Percentiles rank a stretch among this genome's conserved stretches.
Evolutionary conservation across 1,140 invertebrate genomes (phyloP).

Genomic region (Neodiprion lecontei): DNA sequence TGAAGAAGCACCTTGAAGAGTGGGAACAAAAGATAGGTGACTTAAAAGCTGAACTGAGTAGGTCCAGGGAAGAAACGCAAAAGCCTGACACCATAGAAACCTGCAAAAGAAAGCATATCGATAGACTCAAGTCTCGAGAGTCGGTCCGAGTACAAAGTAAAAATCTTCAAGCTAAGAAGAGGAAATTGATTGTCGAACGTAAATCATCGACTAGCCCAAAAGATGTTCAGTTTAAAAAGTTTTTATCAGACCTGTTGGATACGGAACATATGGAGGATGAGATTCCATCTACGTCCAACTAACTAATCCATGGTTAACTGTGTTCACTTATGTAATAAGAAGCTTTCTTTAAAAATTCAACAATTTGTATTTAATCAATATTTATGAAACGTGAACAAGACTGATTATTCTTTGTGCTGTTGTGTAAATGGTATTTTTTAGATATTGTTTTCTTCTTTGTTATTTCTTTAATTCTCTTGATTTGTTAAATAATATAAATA

Average conservation of each 20-base stretch:
- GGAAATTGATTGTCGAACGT: constrained; percentile 57
- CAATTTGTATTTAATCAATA: neutral
- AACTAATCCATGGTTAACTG: neutral
- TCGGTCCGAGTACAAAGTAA: constrained; percentile 40
- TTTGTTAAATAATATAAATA: too few relatives aligned
- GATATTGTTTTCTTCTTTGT: neutral
- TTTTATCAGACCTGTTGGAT: constrained; percentile 49
- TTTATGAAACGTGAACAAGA: neutral
- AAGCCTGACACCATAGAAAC: constrained; percentile 46
- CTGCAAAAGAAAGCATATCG: constrained; percentile 49
- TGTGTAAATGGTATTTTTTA: neutral
- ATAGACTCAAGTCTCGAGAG: constrained; percentile 38
- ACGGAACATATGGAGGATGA: constrained; percentile 4
- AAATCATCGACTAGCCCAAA: constrained; percentile 49
- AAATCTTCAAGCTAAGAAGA: constrained; percentile 54
- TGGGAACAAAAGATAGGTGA: constrained; percentile 66
- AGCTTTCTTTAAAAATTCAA: constrained; percentile 4
- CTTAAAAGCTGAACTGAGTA: constrained; percentile 60
- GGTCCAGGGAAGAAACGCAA: constrained; percentile 58
- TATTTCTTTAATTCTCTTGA: too few relatives aligned
- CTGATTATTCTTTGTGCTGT: neutral
- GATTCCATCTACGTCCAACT: constrained; percentile 8
- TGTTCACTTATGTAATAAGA: constrained; percentile 19
- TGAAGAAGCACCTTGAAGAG: constrained; percentile 65
- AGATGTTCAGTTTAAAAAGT: constrained; percentile 58